phyloP scores from a whole-genome alignment of 2,888 invertebrate species.

The Leptarthrus brevirostris region DNA sequence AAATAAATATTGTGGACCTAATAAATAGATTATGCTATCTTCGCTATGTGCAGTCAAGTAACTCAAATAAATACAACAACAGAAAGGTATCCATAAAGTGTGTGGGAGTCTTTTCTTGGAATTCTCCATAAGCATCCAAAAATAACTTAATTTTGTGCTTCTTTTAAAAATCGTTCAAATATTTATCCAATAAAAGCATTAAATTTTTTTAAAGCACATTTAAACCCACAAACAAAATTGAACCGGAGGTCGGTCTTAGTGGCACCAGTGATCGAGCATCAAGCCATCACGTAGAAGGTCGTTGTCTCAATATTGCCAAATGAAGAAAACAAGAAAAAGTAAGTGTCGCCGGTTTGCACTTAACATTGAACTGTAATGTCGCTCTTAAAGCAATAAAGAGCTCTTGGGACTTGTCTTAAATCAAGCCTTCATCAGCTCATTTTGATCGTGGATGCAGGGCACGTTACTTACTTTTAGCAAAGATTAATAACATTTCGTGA shows the following conservation, averaged over 20 bases:
- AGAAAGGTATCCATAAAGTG: too few species aligned
- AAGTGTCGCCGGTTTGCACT: conserved; percentile 44
- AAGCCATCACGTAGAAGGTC: conserved; percentile 45
- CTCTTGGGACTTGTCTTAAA: conserved; percentile 30
- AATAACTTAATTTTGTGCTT: too few species aligned
- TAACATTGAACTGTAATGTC: conserved; percentile 45
- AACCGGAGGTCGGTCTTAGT: conserved; percentile 37
- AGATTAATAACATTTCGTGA: background rate
- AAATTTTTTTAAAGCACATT: background rate
- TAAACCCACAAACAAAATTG: background rate
- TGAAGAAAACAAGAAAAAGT: conserved; percentile 43
- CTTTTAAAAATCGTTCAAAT: too few species aligned
- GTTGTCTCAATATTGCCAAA: conserved; percentile 45
- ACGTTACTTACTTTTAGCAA: conserved; percentile 11
- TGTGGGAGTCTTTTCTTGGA: too few species aligned
- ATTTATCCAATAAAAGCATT: too few species aligned
- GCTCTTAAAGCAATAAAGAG: conserved; percentile 26
- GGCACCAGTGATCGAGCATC: conserved; percentile 39
- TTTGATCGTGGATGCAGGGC: conserved; percentile 3
- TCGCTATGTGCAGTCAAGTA: too few species aligned
- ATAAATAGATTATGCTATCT: too few species aligned
- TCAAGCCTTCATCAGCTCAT: conserved; percentile 35
- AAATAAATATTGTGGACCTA: too few species aligned
- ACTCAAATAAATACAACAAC: too few species aligned
- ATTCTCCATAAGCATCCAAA: too few species aligned